phyloP scores from a whole-genome alignment of 2,797 vertebrate species.

The Hoplostethus atlanticus region DNA sequence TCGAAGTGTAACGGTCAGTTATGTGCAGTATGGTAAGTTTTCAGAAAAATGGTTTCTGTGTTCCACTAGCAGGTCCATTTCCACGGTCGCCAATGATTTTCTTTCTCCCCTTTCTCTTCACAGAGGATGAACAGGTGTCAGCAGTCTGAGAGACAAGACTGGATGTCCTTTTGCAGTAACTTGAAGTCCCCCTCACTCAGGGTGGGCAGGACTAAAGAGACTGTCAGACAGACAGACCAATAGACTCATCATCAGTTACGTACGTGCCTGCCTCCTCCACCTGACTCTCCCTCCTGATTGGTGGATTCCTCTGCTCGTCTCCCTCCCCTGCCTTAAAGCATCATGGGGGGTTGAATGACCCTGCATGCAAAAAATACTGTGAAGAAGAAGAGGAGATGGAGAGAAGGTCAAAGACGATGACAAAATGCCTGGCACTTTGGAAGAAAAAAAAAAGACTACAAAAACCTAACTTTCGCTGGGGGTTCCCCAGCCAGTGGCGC shows the following conservation, averaged over 20 bases:
- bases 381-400: conserved; percentile 85
- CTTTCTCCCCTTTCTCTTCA: conserved; percentile 55
- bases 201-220: conserved; percentile 88
- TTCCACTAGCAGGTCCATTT: no score
- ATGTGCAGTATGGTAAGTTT: no score
- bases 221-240: conserved; percentile 73
- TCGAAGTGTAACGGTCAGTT: no score
- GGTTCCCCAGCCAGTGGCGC: conserved; percentile 73
- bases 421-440: conserved; percentile 93
- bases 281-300: conserved; percentile 82
- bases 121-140: conserved; percentile 98
- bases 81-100: conserved; percentile 6
- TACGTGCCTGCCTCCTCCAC: conserved; percentile 84
- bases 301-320: conserved; percentile 88
- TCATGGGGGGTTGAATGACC: conserved; percentile 91
- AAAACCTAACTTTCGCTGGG: conserved; percentile 82
- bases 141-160: conserved; percentile 90
- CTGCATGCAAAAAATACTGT: conserved; percentile 98
- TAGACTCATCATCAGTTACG: conserved; percentile 76
- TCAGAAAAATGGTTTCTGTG: no score
- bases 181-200: conserved; percentile 75
- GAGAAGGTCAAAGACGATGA: conserved; percentile 80
- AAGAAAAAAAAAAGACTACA: conserved; percentile 53
- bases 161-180: conserved; percentile 77
- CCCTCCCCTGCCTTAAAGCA: conserved; percentile 98